Evolutionary conservation across 92 coral and sea anemone species (phyloP).

Genomic region (Porites cylindrica): DNA sequence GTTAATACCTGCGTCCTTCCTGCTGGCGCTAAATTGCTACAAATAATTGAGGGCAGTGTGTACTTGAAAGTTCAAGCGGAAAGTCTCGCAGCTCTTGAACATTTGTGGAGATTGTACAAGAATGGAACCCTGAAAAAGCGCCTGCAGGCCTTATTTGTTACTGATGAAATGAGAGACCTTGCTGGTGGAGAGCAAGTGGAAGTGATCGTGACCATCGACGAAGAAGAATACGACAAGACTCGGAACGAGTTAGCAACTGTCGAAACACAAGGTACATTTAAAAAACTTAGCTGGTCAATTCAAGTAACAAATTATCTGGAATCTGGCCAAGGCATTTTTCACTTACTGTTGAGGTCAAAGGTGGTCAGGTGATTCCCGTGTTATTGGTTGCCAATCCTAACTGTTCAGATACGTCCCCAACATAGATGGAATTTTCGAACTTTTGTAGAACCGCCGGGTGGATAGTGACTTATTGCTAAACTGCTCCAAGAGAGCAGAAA

Average conservation of each 20-base stretch:
- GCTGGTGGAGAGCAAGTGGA: constrained; percentile 1
- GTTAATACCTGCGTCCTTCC: background rate
- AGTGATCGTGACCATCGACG: background rate
- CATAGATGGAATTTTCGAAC: no score
- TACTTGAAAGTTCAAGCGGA: background rate
- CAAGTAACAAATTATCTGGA: no score
- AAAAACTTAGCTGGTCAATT: no score
- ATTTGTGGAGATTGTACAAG: background rate
- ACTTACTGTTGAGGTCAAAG: no score
- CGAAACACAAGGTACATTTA: background rate
- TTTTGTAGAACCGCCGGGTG: no score
- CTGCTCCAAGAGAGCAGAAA: no score
- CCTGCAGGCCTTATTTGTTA: background rate
- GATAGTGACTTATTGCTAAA: no score
- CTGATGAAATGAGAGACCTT: background rate
- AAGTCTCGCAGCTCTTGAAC: background rate
- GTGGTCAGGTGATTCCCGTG: no score
- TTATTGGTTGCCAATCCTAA: no score
- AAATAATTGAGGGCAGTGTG: background rate
- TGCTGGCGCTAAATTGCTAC: background rate
- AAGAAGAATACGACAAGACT: background rate
- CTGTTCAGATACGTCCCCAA: no score
- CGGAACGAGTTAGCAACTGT: background rate
- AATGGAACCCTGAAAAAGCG: background rate
- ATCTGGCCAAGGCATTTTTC: no score